Percentiles rank a stretch among this genome's conserved stretches.
These are phyloP conservation scores for Thripadectes ignobilis DNA, from an alignment of 2,797 vertebrate genomes.

Conservation along the genomic window DNA sequence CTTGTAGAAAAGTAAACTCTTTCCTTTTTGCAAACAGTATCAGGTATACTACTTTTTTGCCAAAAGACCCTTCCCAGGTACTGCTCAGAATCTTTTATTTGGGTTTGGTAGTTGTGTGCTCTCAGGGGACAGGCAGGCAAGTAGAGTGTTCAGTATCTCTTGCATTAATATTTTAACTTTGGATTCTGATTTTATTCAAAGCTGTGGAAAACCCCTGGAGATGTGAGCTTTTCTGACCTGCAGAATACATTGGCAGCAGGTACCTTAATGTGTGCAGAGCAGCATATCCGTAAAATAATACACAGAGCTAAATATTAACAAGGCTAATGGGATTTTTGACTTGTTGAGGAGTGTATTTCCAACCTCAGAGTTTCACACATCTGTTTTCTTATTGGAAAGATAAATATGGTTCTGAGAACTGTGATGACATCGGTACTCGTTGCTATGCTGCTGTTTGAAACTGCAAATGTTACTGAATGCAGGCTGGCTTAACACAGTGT, in stretches of 20 bases:
- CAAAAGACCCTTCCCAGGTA: background rate
- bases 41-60: background rate
- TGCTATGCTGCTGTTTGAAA: background rate
- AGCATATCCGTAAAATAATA: background rate
- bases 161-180: background rate
- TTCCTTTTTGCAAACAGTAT: background rate
- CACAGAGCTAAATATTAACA: slow-evolving; percentile 32
- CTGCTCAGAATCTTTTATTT: background rate
- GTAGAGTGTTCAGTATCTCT: background rate
- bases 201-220: background rate
- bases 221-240: background rate
- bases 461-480: background rate
- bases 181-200: background rate
- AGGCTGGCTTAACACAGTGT: background rate
- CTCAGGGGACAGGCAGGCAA: no score
- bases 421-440: background rate
- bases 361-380: background rate
- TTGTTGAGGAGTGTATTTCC: background rate
- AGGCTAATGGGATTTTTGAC: background rate
- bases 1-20: background rate
- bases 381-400: background rate
- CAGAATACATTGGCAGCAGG: background rate
- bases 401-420: background rate
- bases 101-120: background rate
- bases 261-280: background rate